Evolutionary conservation across 35 echinoderm and acorn worm genomes (phyloP).

Genomic region (Apostichopus californicus): DNA sequence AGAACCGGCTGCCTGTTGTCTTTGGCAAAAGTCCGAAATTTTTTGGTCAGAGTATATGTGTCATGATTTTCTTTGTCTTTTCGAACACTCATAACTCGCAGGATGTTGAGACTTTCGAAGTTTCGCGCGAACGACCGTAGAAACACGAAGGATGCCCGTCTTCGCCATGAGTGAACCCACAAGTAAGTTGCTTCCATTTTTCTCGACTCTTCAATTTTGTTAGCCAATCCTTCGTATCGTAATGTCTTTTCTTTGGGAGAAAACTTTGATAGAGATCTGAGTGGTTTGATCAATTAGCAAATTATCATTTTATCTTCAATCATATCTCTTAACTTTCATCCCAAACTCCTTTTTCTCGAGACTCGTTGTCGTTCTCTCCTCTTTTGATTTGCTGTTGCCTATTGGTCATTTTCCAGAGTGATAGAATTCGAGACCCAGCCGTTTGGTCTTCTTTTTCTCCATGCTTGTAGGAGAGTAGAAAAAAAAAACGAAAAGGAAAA

Average conservation of each 20-base stretch:
- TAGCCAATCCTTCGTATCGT: constrained; percentile 39
- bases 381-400: background rate
- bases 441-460: constrained; percentile 14
- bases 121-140: constrained; percentile 57
- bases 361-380: background rate
- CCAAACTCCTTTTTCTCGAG: background rate
- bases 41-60: constrained; percentile 61
- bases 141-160: constrained; percentile 59
- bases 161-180: constrained; percentile 31
- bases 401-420: constrained; percentile 38
- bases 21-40: constrained; percentile 60
- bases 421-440: constrained; percentile 50
- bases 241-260: background rate
- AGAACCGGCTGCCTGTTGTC: constrained; percentile 58
- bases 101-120: constrained; percentile 56
- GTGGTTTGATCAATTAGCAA: constrained; percentile 39
- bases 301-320: background rate
- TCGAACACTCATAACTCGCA: constrained; percentile 62
- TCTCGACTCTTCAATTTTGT: constrained; percentile 53
- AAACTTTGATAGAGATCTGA: constrained; percentile 37
- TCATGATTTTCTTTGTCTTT: constrained; percentile 62
- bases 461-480: background rate
- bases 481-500: too few relatives aligned
- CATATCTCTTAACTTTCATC: background rate
- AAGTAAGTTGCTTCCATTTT: constrained; percentile 57